Evolutionary conservation across 2,113 vertebrate genomes (phyloP), one percentile per base, ranked within the genome.

Genomic region (Herpailurus yagouaroundi): DNA sequence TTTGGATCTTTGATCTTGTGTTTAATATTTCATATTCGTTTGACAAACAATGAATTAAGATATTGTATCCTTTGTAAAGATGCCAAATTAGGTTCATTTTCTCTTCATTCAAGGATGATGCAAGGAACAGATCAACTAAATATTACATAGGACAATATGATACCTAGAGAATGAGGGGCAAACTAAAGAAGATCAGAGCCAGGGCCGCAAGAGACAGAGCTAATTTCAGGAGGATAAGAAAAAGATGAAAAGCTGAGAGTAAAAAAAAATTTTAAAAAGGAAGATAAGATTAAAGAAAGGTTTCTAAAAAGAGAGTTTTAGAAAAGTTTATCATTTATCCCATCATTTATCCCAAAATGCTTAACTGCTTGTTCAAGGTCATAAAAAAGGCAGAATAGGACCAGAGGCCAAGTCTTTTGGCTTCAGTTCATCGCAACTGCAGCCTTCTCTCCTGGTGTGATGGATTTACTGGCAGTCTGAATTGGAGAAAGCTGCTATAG

Each of bases 11-110:
- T 98, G 95, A 98, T 98, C 95, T 98, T 92, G 57, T 94, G 90
- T 97, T 98, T 97, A 98, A 96, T 98, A 96, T 94, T 98, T 98
- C 95, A 98, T 96, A 97, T 98, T 98, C 94, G 98, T 98, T 97
- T 98, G 97, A 98, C 96, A 98, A 98, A 71, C 98, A 98, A 98
- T 98, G 97, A 98, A 97, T 98, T 98, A 98, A 98, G 91, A 95
- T 97, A 97, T 98, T 97, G 38, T 91, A 96, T 94, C 94, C 95
- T 97, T 97, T 96, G 68, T 97, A 98, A 98, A 98, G 92, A 98
- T 98, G 96, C 52, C 95, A 98, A 97, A 98, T 98, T 74, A 85
- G 80, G 95, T 94, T 99, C 93, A 97, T 84, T 98, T 97, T 95
- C 95, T 96, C 79, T 97, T 97, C 93, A 95, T 98, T 97, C 95